phyloP scores from a whole-genome alignment of 2,113 vertebrate genomes.

The Trematomus loennbergii region DNA sequence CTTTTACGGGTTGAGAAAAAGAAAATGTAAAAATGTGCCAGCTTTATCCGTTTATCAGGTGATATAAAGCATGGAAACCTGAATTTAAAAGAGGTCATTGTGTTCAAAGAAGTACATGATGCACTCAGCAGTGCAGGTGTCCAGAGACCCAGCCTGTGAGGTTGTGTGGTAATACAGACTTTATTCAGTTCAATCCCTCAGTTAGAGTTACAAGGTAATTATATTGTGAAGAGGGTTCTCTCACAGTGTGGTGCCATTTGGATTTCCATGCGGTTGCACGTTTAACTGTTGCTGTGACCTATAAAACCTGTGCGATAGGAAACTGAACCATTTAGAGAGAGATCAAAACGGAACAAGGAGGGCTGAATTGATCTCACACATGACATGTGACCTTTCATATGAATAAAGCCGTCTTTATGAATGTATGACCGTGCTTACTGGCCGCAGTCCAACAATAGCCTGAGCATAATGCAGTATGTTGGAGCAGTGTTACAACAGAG shows the following conservation, averaged over 20 bases:
- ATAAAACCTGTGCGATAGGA: not conserved
- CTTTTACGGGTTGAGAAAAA: too few relatives aligned
- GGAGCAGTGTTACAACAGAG: constrained; percentile 5
- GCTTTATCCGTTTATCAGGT: too few relatives aligned
- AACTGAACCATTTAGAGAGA: not conserved
- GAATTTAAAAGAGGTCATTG: not conserved
- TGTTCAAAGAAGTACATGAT: not conserved
- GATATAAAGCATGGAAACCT: not conserved
- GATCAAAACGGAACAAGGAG: not conserved
- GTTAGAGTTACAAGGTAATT: not conserved
- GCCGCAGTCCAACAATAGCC: constrained; percentile 20
- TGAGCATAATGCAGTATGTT: not conserved
- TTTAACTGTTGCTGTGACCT: constrained; percentile 7
- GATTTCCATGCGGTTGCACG: not conserved
- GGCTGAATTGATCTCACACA: constrained; percentile 25
- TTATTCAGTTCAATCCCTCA: not conserved
- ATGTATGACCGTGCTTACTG: constrained; percentile 23
- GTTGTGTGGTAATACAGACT: constrained; percentile 6
- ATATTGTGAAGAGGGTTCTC: not conserved
- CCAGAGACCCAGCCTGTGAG: not conserved
- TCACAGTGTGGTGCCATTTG: not conserved
- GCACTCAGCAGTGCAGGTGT: not conserved
- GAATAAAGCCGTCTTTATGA: constrained; percentile 23
- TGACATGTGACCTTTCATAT: constrained; percentile 39
- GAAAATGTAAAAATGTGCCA: too few relatives aligned